Evolutionary conservation across 2,888 invertebrate genomes (phyloP).

Genomic region (Bombyx huttoni): DNA sequence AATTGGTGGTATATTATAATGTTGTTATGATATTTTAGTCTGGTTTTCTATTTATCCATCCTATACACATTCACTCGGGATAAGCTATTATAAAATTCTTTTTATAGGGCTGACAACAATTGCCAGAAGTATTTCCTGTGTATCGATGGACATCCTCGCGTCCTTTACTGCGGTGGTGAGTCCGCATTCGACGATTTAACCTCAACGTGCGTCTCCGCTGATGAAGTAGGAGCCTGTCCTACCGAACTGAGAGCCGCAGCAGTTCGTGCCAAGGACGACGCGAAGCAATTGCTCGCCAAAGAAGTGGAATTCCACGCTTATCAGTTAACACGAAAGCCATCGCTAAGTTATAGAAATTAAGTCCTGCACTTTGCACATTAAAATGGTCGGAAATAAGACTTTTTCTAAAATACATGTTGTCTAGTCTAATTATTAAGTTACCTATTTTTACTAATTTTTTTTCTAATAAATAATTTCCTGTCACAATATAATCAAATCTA

Average conservation of each 20-base stretch:
- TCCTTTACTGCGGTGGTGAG: slow-evolving; percentile 82
- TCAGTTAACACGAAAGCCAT: background rate
- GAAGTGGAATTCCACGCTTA: slow-evolving; percentile 28
- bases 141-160: slow-evolving; percentile 79
- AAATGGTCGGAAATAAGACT: too few relatives aligned
- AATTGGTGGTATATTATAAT: too few relatives aligned
- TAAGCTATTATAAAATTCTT: background rate
- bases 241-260: slow-evolving; percentile 36
- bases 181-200: slow-evolving; percentile 83
- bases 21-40: too few relatives aligned
- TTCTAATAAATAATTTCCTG: too few relatives aligned
- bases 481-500: too few relatives aligned
- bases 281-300: slow-evolving; percentile 33
- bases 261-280: slow-evolving; percentile 33
- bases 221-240: slow-evolving; percentile 83
- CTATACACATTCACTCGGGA: background rate
- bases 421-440: too few relatives aligned
- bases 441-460: too few relatives aligned
- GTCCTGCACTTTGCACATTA: background rate
- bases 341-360: background rate
- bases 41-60: too few relatives aligned
- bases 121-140: slow-evolving; percentile 88
- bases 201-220: slow-evolving; percentile 81
- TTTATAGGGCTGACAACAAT: slow-evolving; percentile 72
- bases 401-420: too few relatives aligned